Conservation (phyloP, 2,113 vertebrate genomes). For the Tiliqua scincoides region DNA sequence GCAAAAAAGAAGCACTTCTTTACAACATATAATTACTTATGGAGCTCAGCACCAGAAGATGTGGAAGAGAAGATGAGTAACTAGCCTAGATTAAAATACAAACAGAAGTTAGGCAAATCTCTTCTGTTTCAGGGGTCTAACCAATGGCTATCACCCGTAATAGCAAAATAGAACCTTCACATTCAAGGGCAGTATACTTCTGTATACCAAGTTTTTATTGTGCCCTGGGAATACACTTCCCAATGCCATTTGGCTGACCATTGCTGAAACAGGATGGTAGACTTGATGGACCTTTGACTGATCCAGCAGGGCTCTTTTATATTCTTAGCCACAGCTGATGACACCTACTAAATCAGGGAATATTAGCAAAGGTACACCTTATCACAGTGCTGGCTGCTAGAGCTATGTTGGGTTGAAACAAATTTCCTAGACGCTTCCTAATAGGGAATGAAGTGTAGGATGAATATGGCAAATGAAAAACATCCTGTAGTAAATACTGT, state of each 20-base stretch:
- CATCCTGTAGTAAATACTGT: conserved; percentile 22
- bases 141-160: neutral
- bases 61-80: too few relatives aligned
- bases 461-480: conserved; percentile 9
- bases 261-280: neutral
- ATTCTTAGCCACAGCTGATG: neutral
- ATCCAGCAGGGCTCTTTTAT: neutral
- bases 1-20: neutral
- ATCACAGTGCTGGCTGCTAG: neutral
- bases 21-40: neutral
- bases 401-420: neutral
- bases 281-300: neutral
- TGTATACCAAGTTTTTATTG: neutral
- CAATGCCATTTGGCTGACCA: neutral
- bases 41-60: neutral
- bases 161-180: neutral
- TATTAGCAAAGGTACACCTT: conserved; percentile 4
- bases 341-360: neutral
- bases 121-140: neutral
- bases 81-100: neutral
- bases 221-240: neutral
- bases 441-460: neutral
- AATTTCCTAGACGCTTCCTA: neutral
- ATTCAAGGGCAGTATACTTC: neutral
- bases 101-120: neutral